Base-by-base conservation (phyloP, 2,113 vertebrate genomes). In the Pituophis catenifer region DNA sequence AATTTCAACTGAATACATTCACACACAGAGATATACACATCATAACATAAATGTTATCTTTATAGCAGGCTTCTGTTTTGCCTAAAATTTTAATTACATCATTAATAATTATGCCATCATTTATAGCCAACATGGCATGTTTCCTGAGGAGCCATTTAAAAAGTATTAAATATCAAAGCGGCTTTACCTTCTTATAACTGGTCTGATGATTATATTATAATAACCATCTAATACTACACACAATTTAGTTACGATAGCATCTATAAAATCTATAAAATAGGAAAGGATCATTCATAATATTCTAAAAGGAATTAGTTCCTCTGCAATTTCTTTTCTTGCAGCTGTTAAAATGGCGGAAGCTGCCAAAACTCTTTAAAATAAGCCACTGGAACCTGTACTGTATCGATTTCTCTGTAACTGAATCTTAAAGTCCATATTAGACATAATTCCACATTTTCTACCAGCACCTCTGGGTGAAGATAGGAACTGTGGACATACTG, bases 31-130 rank as follows among this genome's bases (percentile, higher is more conserved):
- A 88, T 8, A 8, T 13, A 70, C 44, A 88, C n/a, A 55, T 94
- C 86, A 95, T 94, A 92, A 93, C 96, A 97, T 96, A 96, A 97
- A 94, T 96, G 95, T 88, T 89, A 92, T 93, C 94, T 95, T 95
- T 97, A 95, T 95, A 75, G 24, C 53, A 70, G 75, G 94, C 93
- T 91, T 95, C 89, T 94, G 90, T 89, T 97, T 95, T 95, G 95
- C 92, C 96, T 95, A 93, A 93, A 96, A 96, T 93, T 92, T 97
- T 97, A 98, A 97, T 98, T 97, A 95, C 85, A 95, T 55, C 96
- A 95, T 97, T 97, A 98, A 97, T 97, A 97, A 97, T 3, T 57
- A 94, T 94, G 94, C 62, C 95, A 94, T 93, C 93, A 94, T 95
- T 96, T 96, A 94, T 86, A 94, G 93, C 85, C 33, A 50, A 87